A percentile compares a stretch with the other conserved stretches of the same genome.
Conservation (phyloP, 2,888 invertebrate species). For the Neoitamus cyanurus region DNA sequence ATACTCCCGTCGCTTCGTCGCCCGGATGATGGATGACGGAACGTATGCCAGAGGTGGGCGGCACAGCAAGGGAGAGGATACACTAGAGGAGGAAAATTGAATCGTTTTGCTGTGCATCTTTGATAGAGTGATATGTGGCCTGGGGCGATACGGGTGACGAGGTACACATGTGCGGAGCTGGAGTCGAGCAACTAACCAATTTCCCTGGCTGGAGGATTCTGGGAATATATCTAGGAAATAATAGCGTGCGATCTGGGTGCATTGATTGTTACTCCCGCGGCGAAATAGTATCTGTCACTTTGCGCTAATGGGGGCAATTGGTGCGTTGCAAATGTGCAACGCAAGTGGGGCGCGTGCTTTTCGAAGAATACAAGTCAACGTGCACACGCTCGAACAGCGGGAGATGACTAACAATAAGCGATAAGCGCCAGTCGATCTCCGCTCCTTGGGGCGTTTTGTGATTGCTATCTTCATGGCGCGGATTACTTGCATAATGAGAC, state of each 20-base stretch:
- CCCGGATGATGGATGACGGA: neutral
- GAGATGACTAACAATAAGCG: neutral
- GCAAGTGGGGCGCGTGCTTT: neutral
- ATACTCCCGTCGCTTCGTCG: neutral
- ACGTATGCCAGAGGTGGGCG: neutral
- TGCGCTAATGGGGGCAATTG: constrained; percentile 28
- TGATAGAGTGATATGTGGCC: neutral
- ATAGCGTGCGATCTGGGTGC: neutral
- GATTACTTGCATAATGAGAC: neutral
- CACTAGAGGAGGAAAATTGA: neutral
- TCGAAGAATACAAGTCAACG: neutral
- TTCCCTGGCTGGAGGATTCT: neutral
- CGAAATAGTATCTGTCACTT: neutral
- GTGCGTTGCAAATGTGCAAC: neutral
- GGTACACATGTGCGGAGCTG: neutral
- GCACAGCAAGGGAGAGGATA: neutral
- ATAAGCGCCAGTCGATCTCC: neutral
- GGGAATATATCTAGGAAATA: neutral
- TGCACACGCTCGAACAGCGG: neutral
- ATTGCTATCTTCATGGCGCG: neutral
- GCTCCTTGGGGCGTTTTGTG: neutral
- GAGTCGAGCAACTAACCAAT: neutral
- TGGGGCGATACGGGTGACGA: neutral
- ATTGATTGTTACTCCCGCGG: neutral
- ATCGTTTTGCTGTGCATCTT: constrained; percentile 13